Base-by-base conservation (phyloP, 2,113 vertebrate genomes). In the Hippolais icterina region DNA sequence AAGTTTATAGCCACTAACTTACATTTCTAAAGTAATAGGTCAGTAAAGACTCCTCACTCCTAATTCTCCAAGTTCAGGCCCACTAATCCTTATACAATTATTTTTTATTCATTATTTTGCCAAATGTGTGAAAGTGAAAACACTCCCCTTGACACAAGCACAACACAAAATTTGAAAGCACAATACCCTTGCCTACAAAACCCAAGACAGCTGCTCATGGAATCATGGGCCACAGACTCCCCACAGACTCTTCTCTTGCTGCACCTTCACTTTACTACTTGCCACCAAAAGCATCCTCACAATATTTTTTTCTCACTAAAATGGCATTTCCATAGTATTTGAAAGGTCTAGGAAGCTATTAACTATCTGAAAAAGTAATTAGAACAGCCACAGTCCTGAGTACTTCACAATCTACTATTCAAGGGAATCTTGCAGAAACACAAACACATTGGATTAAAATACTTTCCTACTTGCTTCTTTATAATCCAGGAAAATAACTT, bases 191-290 rank as follows among this genome's bases (percentile, higher is more conserved):
- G 4, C 28, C 70, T 47, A 59, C 1, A 5, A 79, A 82, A 75
- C 11, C n/a, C 1, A 4, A 72, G 6, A 39, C 11, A 71, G 29
- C 4, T 77, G 12, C 11, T 66, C 25, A 20, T 0, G 0, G n/a
- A 8, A 57, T 57, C 28, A 49, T 2, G 4, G 25, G 10, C 68
- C 61, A 25, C 29, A 54, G 35, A 54, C 18, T 46, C 18, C 23
- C 12, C 44, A 53, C 5, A 70, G 35, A 35, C 9, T 68, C 41
- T 69, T 69, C 27, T 60, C 63, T 66, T 57, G 9, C 42, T 64
- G 12, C 39, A 29, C 3, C 7, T 78, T 78, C 27, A 11, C 35
- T 76, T 70, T 35, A 70, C 15, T 42, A 3, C 3, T 65, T 71
- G 35, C 25, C 53, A 47, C 22, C 27, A 53, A 49, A 83, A 88